Conservation (phyloP, 2,113 vertebrate genomes). For the Polypterus bichir region DNA sequence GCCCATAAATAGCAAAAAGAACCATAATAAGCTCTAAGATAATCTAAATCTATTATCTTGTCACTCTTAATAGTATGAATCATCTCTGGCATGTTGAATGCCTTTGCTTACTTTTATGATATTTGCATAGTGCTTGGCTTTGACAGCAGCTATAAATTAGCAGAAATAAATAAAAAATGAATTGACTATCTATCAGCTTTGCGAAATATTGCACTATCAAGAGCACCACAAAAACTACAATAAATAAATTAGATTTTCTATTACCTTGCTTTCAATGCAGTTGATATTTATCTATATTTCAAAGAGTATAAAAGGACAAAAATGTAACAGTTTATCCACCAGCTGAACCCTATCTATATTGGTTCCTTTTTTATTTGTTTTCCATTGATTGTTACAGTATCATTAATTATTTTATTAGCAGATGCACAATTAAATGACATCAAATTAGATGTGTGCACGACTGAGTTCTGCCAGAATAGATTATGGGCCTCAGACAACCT, state of each 20-base stretch:
- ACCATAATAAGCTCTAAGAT: slow-evolving; percentile 28
- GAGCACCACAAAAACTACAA: neutral
- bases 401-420: no score
- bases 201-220: neutral
- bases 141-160: neutral
- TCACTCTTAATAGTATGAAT: neutral
- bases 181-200: neutral
- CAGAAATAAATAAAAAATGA: neutral
- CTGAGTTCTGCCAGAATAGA: no score
- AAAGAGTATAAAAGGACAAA: neutral
- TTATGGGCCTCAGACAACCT: no score
- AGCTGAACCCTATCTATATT: no score
- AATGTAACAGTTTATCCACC: neutral
- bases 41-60: neutral
- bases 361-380: no score
- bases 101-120: neutral
- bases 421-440: no score
- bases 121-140: neutral
- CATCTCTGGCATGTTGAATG: neutral
- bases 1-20: slow-evolving; percentile 6
- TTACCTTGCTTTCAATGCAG: no score
- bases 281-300: no score
- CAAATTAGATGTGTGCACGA: no score
- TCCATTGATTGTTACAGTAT: no score
- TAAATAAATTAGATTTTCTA: neutral